Evolutionary conservation across 2,888 invertebrate species (phyloP), one percentile per base, ranked within the genome.

Genomic region (Mythimna loreyi): DNA sequence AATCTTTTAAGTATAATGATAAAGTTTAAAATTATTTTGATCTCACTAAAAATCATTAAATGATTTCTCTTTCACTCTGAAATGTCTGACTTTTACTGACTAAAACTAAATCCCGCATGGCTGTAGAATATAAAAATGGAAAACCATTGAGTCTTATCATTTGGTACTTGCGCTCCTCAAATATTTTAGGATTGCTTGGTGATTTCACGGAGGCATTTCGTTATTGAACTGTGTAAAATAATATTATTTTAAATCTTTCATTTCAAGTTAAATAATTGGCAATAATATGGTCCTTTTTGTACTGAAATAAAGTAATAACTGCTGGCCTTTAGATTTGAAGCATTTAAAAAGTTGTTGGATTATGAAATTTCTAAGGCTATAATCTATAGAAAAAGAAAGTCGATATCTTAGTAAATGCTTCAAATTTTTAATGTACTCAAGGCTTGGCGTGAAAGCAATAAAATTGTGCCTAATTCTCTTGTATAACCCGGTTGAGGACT

Each of bases 371-470:
- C 3, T 13, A 13, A 45, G 0, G 13, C 13, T n/a, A n/a, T n/a
- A n/a, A 23, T 8, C 2, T 47, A 21, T 23, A 47, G 3, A 43
- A 50, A 62, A 23, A 25, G 1, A 43, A 40, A 63, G 1, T 11
- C 13, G 3, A 4, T 9, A 25, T 33, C 8, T 11, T 45, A 25
- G 25, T 47, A 47, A 66, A 66, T 66, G 30, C 45, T 58, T 45
- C 3, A 30, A 45, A 25, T 52, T 53, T 49, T 21, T n/a, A 45
- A 9, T 45, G 5, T 43, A 21, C 19, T n/a, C 63, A 21, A 66
- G 66, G 72, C 53, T 67, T 72, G 40, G 53, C 47, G 56, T 67
- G 25, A 25, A 58, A 72, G 70, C 75, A 60, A 58, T 75, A 75
- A 75, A 59, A 66, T 66, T 59, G 72, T 72, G 72, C 72, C 72